Base-by-base conservation (phyloP, 2,888 invertebrate genomes). In the Drosophila mercatorum region DNA sequence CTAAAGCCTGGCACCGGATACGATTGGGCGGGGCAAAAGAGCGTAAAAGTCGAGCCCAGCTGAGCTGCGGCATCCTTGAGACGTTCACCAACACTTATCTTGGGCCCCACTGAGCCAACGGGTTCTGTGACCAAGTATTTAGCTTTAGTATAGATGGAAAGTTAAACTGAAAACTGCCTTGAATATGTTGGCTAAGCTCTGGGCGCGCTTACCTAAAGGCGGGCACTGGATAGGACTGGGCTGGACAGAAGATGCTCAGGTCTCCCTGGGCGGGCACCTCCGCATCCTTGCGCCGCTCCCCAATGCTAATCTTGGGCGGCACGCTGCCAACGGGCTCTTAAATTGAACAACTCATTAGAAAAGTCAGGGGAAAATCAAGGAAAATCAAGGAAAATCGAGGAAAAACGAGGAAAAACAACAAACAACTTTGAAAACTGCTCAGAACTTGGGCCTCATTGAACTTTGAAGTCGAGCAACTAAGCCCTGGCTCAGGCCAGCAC, bases 1-100 rank as follows among this genome's bases (percentile, higher is more conserved):
- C 95, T 95, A 94, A 95, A 95, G 76, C 94, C 92, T 81, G 96
- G 96, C 89, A 96, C 95, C 71, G 96, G 96, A 93, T 94, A 96
- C 11, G 95, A 95, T 93, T 96, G 96, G 12, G 96, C 96, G 69
- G 96, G 96, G 92, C 96, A 96, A 88, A 95, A 93, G 75, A 96
- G 92, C 43, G 95, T 95, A 85, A 95, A 93, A 89, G 94, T 94
- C 69, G 91, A 91, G 72, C 93, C 92, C 83, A 93, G 90, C 81
- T 93, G 91, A 75, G 91, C 88, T 1, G 82, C 91, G 93, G 94
- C 92, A 94, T 93, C 93, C 93, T 94, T 93, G 93, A 94, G 91
- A 92, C 94, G 91, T 93, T 96, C 96, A 91, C 94, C 93, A 68
- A 95, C 94, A 68, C 96, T 95, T 89, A 96, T 96, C 93, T 96